These are phyloP conservation scores for Pseudomyrmex sp. DNA, from an alignment of 1,140 invertebrate species.

Conservation along the genomic window DNA sequence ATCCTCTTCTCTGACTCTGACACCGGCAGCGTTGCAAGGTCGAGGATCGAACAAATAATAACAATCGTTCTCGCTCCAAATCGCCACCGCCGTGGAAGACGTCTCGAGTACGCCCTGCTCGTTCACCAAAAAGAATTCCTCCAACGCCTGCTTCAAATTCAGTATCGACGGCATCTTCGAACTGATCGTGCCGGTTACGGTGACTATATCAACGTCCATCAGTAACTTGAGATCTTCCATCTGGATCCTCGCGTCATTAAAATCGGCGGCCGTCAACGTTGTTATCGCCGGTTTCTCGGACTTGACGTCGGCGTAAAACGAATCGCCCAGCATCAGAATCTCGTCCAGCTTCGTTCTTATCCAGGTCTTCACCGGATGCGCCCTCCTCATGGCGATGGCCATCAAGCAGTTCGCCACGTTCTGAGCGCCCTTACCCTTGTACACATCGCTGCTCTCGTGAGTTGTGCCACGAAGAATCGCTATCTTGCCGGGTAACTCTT, in stretches of 20 bases:
- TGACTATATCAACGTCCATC: slow-evolving; percentile 77
- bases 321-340: slow-evolving; percentile 77
- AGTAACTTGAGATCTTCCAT: slow-evolving; percentile 72
- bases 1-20: slow-evolving; percentile 65
- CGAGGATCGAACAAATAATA: slow-evolving; percentile 81
- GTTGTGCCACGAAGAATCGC: slow-evolving; percentile 79
- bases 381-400: slow-evolving; percentile 76
- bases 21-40: slow-evolving; percentile 74
- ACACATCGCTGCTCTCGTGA: slow-evolving; percentile 74
- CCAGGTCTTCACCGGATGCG: slow-evolving; percentile 78
- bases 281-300: slow-evolving; percentile 71
- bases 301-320: slow-evolving; percentile 69
- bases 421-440: slow-evolving; percentile 78
- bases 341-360: slow-evolving; percentile 76
- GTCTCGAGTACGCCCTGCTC: slow-evolving; percentile 77
- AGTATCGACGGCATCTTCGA: slow-evolving; percentile 75
- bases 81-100: slow-evolving; percentile 70
- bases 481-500: slow-evolving; percentile 62
- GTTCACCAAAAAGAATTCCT: slow-evolving; percentile 79
- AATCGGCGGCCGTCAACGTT: slow-evolving; percentile 74
- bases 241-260: slow-evolving; percentile 71
- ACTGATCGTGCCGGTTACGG: slow-evolving; percentile 76
- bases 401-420: slow-evolving; percentile 77
- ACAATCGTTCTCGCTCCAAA: slow-evolving; percentile 78
- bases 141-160: slow-evolving; percentile 75